Conservation (phyloP, 2,797 vertebrate genomes). For the Rhynchonycteris naso region DNA sequence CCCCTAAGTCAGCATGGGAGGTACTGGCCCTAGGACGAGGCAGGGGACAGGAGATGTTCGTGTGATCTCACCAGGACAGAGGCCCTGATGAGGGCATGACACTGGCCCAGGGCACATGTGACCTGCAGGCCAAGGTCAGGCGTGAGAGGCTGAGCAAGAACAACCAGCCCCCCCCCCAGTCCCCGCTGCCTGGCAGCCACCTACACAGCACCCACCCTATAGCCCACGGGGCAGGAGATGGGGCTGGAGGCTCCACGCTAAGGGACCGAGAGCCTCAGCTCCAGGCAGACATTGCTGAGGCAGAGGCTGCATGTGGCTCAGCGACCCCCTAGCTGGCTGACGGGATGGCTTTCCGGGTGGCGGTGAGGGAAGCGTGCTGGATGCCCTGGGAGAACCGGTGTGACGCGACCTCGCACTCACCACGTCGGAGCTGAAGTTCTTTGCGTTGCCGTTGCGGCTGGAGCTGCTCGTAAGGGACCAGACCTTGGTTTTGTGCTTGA, state of each 20-base stretch:
- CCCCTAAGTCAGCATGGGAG: background rate
- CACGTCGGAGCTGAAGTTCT: constrained; percentile 96
- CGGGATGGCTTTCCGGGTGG: background rate
- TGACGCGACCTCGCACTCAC: constrained; percentile 86
- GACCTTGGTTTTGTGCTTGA: constrained; percentile 99
- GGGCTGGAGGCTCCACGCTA: background rate
- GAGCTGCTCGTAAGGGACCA: constrained; percentile 98
- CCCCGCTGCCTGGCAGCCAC: no score
- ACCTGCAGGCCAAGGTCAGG: background rate
- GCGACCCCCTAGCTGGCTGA: fast-evolving
- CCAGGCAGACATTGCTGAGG: background rate
- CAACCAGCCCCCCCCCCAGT: fast-evolving
- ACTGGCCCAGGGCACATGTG: fast-evolving
- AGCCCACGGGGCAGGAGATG: background rate
- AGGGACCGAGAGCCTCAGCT: background rate
- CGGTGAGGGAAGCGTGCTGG: background rate
- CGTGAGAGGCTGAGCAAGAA: fast-evolving
- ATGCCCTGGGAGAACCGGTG: fast-evolving
- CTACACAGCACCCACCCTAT: no score
- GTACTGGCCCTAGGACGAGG: background rate
- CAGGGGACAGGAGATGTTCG: background rate
- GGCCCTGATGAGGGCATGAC: background rate
- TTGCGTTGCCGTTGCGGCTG: constrained; percentile 92
- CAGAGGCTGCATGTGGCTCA: background rate
- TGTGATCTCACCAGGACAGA: background rate